Conservation (phyloP, 1,140 invertebrate species). For the Drosophila bipectinata region DNA sequence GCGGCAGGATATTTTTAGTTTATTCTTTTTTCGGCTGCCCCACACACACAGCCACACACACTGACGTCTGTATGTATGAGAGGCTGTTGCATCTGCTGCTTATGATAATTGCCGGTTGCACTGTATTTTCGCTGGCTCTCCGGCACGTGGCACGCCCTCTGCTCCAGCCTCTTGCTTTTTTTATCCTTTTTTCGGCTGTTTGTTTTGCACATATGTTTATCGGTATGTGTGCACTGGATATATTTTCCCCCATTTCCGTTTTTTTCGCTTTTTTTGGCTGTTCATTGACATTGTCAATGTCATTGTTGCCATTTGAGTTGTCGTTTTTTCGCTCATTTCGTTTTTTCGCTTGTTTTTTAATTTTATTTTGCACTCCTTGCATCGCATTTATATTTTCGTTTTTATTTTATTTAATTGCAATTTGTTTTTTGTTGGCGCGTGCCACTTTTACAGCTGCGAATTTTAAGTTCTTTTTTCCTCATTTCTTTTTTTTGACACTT, state of each 20-base stretch:
- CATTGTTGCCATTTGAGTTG: slow-evolving; percentile 74
- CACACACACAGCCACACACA: slow-evolving; percentile 36
- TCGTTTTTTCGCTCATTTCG: slow-evolving; percentile 45
- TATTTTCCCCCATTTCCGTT: slow-evolving; percentile 10
- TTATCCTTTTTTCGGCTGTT: slow-evolving; percentile 49
- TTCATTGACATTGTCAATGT: slow-evolving; percentile 83
- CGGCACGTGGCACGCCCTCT: slow-evolving; percentile 63
- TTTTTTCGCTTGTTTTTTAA: slow-evolving; percentile 43
- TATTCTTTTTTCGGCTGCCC: slow-evolving; percentile 68
- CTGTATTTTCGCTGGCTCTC: slow-evolving; percentile 37
- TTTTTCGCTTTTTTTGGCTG: slow-evolving; percentile 56
- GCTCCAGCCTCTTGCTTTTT: not conserved
- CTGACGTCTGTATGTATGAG: slow-evolving; percentile 7
- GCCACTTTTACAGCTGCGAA: slow-evolving; percentile 60
- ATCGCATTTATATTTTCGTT: slow-evolving; percentile 47
- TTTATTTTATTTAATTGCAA: slow-evolving; percentile 77
- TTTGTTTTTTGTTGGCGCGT: slow-evolving; percentile 70
- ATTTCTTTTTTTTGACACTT: slow-evolving; percentile 62
- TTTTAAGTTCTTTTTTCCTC: slow-evolving; percentile 49
- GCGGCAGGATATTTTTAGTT: slow-evolving; percentile 65
- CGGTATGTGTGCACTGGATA: slow-evolving; percentile 17
- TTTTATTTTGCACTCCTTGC: slow-evolving; percentile 40
- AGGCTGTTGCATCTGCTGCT: slow-evolving; percentile 74
- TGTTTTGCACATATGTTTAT: slow-evolving; percentile 31
- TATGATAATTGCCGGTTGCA: slow-evolving; percentile 80